Base-by-base conservation (phyloP, 2,888 invertebrate species). In the Phengaris arion region DNA sequence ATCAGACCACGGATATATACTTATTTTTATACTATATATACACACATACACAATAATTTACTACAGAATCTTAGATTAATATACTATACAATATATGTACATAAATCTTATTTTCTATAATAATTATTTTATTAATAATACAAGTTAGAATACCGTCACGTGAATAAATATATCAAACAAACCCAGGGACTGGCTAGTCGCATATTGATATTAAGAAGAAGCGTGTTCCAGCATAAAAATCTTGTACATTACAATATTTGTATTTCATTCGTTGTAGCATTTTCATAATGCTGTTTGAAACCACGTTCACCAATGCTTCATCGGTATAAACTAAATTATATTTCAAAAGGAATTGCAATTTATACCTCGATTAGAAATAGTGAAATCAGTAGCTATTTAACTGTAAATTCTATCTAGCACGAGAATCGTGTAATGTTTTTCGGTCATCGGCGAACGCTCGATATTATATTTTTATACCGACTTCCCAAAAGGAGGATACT, bases 211-310 rank as follows among this genome's bases (percentile, higher is more conserved):
- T 86, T 83, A 85, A 82, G 81, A 84, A 82, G 81, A 84, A 82
- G 82, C 89, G 89, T 89, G 89, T 86, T 79, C 78, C 82, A 81
- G 89, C 89, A 90, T 90, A 90, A 90, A 90, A 89, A 89, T 86
- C 86, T 85, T 85, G 83, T 81, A 83, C 86, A 85, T 86, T 89
- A 85, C 89, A 90, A 89, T 91, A 91, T 91, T 92, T 90, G 88
- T 87, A 87, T 91, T 90, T 86, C 88, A 90, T 90, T 91, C 87
- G 89, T 86, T 85, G 86, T 83, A 85, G 85, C 85, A 85, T 86
- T 87, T 86, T 84, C 81, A 83, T 81, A 78, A 69, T 13, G 81
- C 82, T 78, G 82, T 82, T 80, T 83, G 83, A 82, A 85, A 83
- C 86, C 86, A 87, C 86, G 87, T 83, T 86, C 84, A 22, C 81